These are phyloP conservation scores for Sphinx pinastri DNA, from an alignment of 2,888 invertebrate genomes.

Conservation along the genomic window DNA sequence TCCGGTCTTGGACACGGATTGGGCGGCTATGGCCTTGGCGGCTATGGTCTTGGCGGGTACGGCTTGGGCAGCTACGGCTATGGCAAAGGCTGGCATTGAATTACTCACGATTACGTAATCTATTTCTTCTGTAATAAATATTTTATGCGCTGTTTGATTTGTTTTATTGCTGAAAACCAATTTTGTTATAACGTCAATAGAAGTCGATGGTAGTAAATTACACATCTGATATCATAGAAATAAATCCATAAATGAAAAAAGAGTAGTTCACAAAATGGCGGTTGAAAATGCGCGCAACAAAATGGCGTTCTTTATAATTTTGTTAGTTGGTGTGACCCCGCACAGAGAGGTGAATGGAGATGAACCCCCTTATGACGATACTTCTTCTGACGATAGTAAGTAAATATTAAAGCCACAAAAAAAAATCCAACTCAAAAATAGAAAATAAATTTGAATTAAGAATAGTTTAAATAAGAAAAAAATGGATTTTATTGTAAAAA, in stretches of 20 bases:
- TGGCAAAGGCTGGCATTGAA: constrained; percentile 41
- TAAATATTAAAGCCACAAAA: constrained; percentile 1
- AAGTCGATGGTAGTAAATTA: no score
- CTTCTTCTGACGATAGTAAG: constrained; percentile 45
- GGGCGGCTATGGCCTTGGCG: constrained; percentile 32
- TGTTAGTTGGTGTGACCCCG: constrained; percentile 17
- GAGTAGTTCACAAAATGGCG: background rate
- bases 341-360: background rate
- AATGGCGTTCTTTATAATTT: constrained; percentile 25
- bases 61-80: constrained; percentile 34
- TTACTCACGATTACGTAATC: constrained; percentile 25
- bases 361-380: background rate
- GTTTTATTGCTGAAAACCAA: background rate
- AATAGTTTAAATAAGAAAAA: no score
- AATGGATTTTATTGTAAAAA: no score
- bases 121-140: constrained; percentile 23
- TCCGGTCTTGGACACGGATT: constrained; percentile 31
- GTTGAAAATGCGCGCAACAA: constrained; percentile 9
- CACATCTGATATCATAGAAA: no score
- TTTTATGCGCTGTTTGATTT: constrained; percentile 17
- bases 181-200: background rate
- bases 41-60: constrained; percentile 19
- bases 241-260: background rate
- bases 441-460: no score
- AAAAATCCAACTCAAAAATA: no score